Evolutionary conservation across 2,888 invertebrate genomes (phyloP).

Genomic region (Trichogramma evanescens): DNA sequence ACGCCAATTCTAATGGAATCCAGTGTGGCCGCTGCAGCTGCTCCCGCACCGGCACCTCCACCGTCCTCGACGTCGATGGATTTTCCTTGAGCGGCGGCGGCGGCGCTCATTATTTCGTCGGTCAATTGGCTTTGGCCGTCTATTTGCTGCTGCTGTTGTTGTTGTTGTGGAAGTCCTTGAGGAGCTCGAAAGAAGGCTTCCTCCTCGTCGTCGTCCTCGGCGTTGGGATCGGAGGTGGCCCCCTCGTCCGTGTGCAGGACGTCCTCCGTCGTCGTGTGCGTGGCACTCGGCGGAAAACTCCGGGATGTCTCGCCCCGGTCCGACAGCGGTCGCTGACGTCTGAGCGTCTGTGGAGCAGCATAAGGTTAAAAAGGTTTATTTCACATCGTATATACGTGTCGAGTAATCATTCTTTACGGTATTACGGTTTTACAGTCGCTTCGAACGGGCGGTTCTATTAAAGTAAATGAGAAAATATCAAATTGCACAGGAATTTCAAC

Average conservation of each 20-base stretch:
- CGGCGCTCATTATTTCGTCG: not conserved
- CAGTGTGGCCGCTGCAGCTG: not conserved
- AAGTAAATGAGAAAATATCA: too few species aligned
- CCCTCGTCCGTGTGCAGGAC: conserved; percentile 39
- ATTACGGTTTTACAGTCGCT: too few species aligned
- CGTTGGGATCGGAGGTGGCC: conserved; percentile 40
- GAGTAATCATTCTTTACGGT: too few species aligned
- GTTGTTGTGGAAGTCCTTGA: not conserved
- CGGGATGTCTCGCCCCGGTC: conserved; percentile 56
- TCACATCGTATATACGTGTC: too few species aligned
- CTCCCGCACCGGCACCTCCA: conserved; percentile 4
- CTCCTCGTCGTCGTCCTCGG: conserved; percentile 52
- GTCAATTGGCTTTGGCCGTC: not conserved
- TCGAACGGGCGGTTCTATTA: too few species aligned
- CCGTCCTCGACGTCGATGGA: not conserved
- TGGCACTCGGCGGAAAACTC: conserved; percentile 57
- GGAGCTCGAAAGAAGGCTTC: conserved; percentile 55
- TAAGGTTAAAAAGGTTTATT: too few species aligned
- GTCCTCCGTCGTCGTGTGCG: conserved; percentile 18
- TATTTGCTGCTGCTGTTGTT: not conserved
- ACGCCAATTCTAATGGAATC: too few species aligned
- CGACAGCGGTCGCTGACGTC: conserved; percentile 53
- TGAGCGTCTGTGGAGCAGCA: conserved; percentile 51
- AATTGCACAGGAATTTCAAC: too few species aligned
- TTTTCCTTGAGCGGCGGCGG: not conserved